phyloP scores from a whole-genome alignment of 2,113 vertebrate genomes.

The Petromus typicus region DNA sequence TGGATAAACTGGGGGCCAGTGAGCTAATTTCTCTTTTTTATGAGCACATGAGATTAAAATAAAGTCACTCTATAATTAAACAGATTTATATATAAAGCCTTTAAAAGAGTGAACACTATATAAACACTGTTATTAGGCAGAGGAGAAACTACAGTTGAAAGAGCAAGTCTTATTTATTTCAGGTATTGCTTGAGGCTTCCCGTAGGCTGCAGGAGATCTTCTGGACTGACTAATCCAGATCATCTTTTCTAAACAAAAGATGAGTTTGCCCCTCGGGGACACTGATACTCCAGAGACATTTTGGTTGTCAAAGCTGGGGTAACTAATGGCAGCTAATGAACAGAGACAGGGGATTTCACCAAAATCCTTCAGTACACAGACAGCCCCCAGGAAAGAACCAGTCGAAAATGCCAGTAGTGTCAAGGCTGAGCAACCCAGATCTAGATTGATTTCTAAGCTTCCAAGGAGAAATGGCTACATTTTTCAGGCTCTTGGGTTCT shows the following conservation, averaged over 20 bases:
- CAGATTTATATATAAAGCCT: background rate
- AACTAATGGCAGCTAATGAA: background rate
- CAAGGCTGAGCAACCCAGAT: constrained; percentile 35
- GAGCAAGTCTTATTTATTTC: constrained; percentile 38
- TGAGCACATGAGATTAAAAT: constrained; percentile 4
- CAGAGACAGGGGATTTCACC: background rate
- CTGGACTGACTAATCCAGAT: background rate
- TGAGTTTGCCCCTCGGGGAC: background rate
- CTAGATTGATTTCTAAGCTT: constrained; percentile 53
- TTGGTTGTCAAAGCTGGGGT: constrained; percentile 36
- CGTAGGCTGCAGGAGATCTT: background rate
- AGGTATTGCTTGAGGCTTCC: constrained; percentile 31
- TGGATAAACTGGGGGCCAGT: background rate
- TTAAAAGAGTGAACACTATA: background rate
- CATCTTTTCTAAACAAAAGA: background rate
- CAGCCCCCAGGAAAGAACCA: background rate
- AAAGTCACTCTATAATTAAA: background rate
- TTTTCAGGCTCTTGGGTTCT: constrained; percentile 63
- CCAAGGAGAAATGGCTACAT: constrained; percentile 50
- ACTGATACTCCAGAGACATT: background rate
- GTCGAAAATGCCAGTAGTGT: constrained; percentile 12
- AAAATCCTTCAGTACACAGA: background rate
- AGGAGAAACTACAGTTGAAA: background rate
- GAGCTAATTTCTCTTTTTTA: background rate
- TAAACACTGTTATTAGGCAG: background rate